phyloP scores from a whole-genome alignment of 2,797 vertebrate species.

The Natrix natrix region DNA sequence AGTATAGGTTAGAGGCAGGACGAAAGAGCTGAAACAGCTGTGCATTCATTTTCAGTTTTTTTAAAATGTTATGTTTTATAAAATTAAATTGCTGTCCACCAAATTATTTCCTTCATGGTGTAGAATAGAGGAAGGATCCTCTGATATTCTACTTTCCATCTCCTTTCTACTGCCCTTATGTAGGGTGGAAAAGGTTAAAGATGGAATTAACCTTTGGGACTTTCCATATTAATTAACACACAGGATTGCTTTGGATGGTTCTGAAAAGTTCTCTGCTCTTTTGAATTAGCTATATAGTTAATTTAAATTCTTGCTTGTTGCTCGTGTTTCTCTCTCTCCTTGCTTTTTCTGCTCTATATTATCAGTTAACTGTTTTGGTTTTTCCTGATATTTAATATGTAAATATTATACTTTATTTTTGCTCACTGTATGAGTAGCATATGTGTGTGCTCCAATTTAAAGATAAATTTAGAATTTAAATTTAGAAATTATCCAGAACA shows the following conservation, averaged over 20 bases:
- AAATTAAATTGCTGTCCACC: neutral
- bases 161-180: neutral
- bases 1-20: neutral
- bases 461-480: neutral
- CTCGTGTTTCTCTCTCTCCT: neutral
- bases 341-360: neutral
- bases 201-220: neutral
- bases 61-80: neutral
- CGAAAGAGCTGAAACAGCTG: neutral
- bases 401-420: neutral
- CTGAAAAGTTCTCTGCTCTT: neutral
- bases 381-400: neutral
- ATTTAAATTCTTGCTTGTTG: neutral
- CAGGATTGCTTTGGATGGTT: neutral
- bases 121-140: neutral
- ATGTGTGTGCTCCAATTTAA: neutral
- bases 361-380: neutral
- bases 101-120: neutral
- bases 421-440: neutral
- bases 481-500: neutral
- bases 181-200: neutral
- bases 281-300: neutral
- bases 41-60: neutral
- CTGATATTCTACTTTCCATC: neutral
- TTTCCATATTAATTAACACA: neutral